Conservation (phyloP, 1,140 invertebrate species). For the Rhyzopertha dominica region DNA sequence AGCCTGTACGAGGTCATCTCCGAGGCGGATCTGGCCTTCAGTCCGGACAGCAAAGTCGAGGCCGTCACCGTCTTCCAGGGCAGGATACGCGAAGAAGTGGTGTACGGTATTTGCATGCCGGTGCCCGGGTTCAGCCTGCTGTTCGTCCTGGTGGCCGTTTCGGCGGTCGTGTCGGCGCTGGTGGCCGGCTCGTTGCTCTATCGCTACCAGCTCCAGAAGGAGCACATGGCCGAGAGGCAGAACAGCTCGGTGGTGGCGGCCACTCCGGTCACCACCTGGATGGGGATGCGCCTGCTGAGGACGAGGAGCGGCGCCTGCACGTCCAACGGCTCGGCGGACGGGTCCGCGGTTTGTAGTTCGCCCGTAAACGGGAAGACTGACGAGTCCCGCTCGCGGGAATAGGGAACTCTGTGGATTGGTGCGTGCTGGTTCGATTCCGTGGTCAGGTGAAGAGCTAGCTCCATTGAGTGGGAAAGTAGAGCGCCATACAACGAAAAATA, state of each 20-base stretch:
- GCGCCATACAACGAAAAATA: no score
- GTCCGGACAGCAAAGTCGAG: slow-evolving; percentile 70
- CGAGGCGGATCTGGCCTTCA: slow-evolving; percentile 86
- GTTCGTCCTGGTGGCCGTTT: slow-evolving; percentile 79
- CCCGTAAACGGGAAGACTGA: slow-evolving; percentile 20
- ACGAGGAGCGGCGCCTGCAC: slow-evolving; percentile 47
- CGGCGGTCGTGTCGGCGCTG: slow-evolving; percentile 74
- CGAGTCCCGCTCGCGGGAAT: slow-evolving; percentile 9
- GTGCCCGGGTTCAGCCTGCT: slow-evolving; percentile 81
- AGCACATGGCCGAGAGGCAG: slow-evolving; percentile 50
- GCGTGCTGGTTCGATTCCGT: no score
- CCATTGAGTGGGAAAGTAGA: no score
- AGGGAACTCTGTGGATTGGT: no score
- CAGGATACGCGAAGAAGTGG: slow-evolving; percentile 77
- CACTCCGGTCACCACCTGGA: slow-evolving; percentile 65
- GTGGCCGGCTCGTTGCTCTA: slow-evolving; percentile 71
- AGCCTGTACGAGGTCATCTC: slow-evolving; percentile 89
- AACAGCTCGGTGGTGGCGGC: slow-evolving; percentile 43
- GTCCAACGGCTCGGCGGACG: slow-evolving; percentile 20
- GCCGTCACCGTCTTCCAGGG: slow-evolving; percentile 83
- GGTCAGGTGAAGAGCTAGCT: no score
- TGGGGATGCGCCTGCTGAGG: slow-evolving; percentile 62
- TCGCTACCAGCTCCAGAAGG: slow-evolving; percentile 68
- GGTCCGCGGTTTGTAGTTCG: slow-evolving; percentile 18
- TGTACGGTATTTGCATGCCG: slow-evolving; percentile 88